Base-by-base conservation (phyloP, 2,888 invertebrate genomes). In the Sphecodes monilicornis region DNA sequence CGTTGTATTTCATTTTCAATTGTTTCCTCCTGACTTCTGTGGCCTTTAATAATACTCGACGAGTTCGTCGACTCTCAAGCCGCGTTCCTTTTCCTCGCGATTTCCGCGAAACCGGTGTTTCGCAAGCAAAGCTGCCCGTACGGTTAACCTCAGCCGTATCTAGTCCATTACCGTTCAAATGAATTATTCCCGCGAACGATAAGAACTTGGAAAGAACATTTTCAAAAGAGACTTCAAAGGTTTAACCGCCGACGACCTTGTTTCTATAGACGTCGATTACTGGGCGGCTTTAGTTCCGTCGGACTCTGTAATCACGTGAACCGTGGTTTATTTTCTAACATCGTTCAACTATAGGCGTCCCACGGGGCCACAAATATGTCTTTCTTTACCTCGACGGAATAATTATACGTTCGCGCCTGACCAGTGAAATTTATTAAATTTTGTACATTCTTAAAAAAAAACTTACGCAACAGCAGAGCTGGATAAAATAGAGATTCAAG, bases 231-330 rank as follows among this genome's bases (percentile, higher is more conserved):
- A 76, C 84, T 77, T 84, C 77, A 74, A 84, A 84, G 74, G 43
- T 36, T 3, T 54, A 5, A 66, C 72, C 75, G 13, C 1, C 73
- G 43, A 26, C 80, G 84, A 66, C 85, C 80, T 74, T 85, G 80
- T 85, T 85, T 82, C 86, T 66, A 75, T 82, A 71, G 66, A 75
- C 80, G 71, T 50, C 71, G 60, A 72, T 77, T n/a, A 54, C n/a
- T 22, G 74, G 29, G 29, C 80, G 77, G 36, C 77, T 75, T 60
- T 66, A 50, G 26, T n/a, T n/a, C n/a, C n/a, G 29, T 29, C 57
- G 22, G 69, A 60, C 78, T 66, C 57, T 82, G 66, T 82, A 76
- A 86, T 86, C 85, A 74, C 13, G 68, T 36, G 64, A 74, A 68
- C 60, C 57, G 29, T 70, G 26, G 29, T 76, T 68, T 29, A 54